Evolutionary conservation across 92 coral and sea anemone genomes (phyloP), one percentile per base, ranked within the genome.

Genomic region (Parazoanthus atlanticus): DNA sequence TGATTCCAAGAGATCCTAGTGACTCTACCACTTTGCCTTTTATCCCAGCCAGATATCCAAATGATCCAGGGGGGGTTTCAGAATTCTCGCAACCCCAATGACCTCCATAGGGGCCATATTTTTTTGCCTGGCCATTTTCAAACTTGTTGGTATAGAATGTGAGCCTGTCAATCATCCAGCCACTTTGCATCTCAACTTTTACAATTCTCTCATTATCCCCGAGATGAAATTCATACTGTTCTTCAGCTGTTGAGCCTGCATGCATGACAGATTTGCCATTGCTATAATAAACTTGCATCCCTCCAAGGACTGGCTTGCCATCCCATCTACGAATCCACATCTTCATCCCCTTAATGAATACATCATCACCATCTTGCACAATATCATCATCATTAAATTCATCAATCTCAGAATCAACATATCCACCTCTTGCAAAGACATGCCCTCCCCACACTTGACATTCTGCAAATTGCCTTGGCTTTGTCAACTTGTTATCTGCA

Each of bases 311-410:
- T 72, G 94, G 92, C 71, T 90, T 88, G 15, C 96, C 95, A 88
- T 95, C 96, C 98, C 98, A 96, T 13, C 78, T 81, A 16, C 98
- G 94, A 43, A 95, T 93, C 98, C 98, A 95, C 9, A 96, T 65
- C 85, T 96, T 92, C 96, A 96, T 96, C 11, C 98, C 98, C 30
- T 90, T 89, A 9, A 96, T 72, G 58, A 28, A 95, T 15, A 86
- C 84, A 23, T 89, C 86, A 69, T 89, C 89, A 73, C 86, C 90
- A 79, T 89, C 69, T 47, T 13, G 8, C 6, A 40, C 88, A 49
- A 78, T n/a, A n/a, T 54, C 80, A 43, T 89, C 58, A 36, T 93
- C 91, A 40, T 86, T 13, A 69, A 85, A 85, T 6, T 25, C 23
- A 23, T 38, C 78, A 25, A 88, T 85, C 80, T 81, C 94, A 32